Evolutionary conservation across 2,113 vertebrate genomes (phyloP).

Genomic region (Odontesthes bonariensis): DNA sequence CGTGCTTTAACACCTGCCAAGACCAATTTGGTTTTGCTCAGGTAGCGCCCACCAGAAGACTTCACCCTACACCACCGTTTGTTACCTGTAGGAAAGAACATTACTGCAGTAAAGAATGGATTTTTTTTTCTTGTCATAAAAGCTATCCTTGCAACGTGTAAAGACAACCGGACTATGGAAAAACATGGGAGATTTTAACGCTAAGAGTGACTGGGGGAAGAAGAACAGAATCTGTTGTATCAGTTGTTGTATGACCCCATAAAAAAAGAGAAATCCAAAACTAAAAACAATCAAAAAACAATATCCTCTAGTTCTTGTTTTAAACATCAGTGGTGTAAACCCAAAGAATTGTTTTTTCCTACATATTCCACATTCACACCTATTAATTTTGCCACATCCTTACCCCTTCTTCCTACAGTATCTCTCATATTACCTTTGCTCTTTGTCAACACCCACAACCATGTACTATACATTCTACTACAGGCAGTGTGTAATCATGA

Average conservation of each 20-base stretch:
- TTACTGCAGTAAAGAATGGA: slow-evolving; percentile 4
- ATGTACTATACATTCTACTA: not conserved
- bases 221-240: too few species aligned
- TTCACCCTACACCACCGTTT: not conserved
- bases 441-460: not conserved
- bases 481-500: not conserved
- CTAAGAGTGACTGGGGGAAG: not conserved
- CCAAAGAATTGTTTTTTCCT: too few species aligned
- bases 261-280: not conserved
- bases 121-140: slow-evolving; percentile 22
- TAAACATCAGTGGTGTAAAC: too few species aligned
- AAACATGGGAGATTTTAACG: not conserved
- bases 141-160: not conserved
- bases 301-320: not conserved
- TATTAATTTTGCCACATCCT: not conserved
- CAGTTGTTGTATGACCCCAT: not conserved
- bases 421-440: not conserved
- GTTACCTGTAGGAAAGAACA: not conserved
- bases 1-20: not conserved
- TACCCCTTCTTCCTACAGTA: not conserved
- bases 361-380: not conserved
- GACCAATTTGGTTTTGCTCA: not conserved
- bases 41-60: not conserved
- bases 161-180: not conserved
- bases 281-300: not conserved